Evolutionary conservation across 1,140 invertebrate species (phyloP), one percentile per base, ranked within the genome.

Genomic region (Philopotamus ludificatus): DNA sequence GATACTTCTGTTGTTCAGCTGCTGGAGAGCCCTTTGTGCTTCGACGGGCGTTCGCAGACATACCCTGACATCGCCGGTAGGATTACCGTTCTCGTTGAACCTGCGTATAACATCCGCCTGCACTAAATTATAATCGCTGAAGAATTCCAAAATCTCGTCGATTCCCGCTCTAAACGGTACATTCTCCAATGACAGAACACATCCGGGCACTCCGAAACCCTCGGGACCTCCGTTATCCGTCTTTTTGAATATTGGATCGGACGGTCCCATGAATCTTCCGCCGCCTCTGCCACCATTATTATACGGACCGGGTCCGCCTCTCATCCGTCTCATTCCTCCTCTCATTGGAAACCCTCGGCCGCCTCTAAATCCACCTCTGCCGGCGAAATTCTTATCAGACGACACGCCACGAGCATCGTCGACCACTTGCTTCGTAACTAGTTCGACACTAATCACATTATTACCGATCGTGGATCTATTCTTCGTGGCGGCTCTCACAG

Each of bases 21-120:
- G 76, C 60, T 86, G 82, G 1, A 92, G 78, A 0, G 92, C 93
- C 18, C 85, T 81, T 60, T 87, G 82, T 0, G 93, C 93, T 58
- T 95, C 91, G 15, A 84, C 81, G 0, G 89, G 86, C 0, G 85
- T 84, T 0, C 81, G 79, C 72, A 98, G 94, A 0, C 90, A 86
- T 0, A 97, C 89, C 7, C 93, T 84, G 1, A 93, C 93, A 75
- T 97, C 94, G 0, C 93, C 93, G 0, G 94, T 95, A 0, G 93
- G 88, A 75, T 89, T 86, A 0, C 92, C 90, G 47, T 87, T 86
- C 23, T 93, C 90, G 74, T 93, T 91, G 75, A 89, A 95, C 1
- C 92, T 81, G 23, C 92, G 74, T 60, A 94, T 91, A 1, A 95
- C 86, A 69, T 93, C 88, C 65, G 92, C 86, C 0, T 87, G 82